Conservation (phyloP, 1,140 invertebrate species). For the Anadara kagoshimensis region DNA sequence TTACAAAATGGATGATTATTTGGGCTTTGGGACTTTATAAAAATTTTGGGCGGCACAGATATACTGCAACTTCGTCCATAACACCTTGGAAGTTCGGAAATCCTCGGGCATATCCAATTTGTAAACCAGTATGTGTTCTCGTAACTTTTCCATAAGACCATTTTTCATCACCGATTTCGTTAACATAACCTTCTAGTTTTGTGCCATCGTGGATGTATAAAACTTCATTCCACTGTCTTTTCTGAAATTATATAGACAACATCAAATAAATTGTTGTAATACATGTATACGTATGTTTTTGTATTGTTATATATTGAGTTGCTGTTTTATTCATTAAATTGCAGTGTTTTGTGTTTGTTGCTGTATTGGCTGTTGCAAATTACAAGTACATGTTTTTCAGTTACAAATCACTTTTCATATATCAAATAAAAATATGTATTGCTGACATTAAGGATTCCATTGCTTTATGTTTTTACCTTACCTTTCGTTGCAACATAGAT, state of each 20-base stretch:
- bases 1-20: too few species aligned
- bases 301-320: not conserved
- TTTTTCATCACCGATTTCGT: slow-evolving; percentile 10
- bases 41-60: slow-evolving; percentile 23
- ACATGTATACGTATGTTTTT: not conserved
- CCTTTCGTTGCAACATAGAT: too few species aligned
- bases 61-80: slow-evolving; percentile 32
- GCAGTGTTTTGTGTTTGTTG: not conserved
- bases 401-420: not conserved
- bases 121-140: slow-evolving; percentile 18
- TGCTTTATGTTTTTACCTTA: too few species aligned
- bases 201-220: slow-evolving; percentile 29
- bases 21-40: too few species aligned
- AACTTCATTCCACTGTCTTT: slow-evolving; percentile 31
- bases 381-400: not conserved
- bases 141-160: slow-evolving; percentile 20
- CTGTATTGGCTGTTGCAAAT: not conserved
- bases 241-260: slow-evolving; percentile 9
- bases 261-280: not conserved
- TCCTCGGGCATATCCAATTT: slow-evolving; percentile 30
- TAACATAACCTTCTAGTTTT: slow-evolving; percentile 27
- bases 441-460: too few species aligned
- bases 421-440: too few species aligned
- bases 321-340: not conserved
- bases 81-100: slow-evolving; percentile 33